These are phyloP conservation scores for Tortrix viridana DNA, from an alignment of 2,888 invertebrate genomes.

Conservation along the genomic window DNA sequence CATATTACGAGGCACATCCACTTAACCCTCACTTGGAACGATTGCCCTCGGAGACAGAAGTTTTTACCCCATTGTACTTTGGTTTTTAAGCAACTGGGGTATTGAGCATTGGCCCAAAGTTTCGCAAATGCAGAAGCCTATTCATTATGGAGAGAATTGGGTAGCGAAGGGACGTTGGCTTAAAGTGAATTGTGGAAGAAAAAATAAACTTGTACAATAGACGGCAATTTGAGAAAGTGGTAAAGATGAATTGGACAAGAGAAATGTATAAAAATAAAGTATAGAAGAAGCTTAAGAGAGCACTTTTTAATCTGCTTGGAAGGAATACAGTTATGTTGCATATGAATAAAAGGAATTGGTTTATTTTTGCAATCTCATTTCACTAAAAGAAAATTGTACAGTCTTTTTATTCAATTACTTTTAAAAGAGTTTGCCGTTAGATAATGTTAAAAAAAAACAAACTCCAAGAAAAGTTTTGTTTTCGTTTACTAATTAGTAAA, in stretches of 20 bases:
- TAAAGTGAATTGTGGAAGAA: conserved; percentile 12
- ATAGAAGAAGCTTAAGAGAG: neutral
- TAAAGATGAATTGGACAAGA: conserved; percentile 3
- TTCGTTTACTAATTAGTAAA: too few species aligned
- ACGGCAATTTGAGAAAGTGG: conserved; percentile 13
- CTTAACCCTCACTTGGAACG: conserved; percentile 27
- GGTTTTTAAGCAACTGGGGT: conserved; percentile 32
- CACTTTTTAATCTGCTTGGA: neutral
- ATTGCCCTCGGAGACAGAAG: conserved; percentile 23
- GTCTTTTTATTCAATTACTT: too few species aligned
- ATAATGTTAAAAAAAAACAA: too few species aligned
- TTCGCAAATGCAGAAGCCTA: conserved; percentile 15
- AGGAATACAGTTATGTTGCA: too few species aligned
- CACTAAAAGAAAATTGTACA: too few species aligned
- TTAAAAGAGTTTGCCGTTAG: too few species aligned
- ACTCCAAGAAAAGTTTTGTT: too few species aligned
- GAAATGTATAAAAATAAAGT: neutral
- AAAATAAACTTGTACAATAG: conserved; percentile 7
- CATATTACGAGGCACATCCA: conserved; percentile 32
- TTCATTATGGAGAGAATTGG: conserved; percentile 23
- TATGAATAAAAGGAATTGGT: too few species aligned
- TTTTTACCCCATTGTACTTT: conserved; percentile 31
- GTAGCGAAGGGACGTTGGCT: conserved; percentile 1
- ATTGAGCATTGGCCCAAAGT: conserved; percentile 18
- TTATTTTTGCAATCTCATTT: too few species aligned